Percentiles rank a stretch among this genome's conserved stretches.
Conservation (phyloP, 1,140 invertebrate genomes). For the Drosophila pachea region DNA sequence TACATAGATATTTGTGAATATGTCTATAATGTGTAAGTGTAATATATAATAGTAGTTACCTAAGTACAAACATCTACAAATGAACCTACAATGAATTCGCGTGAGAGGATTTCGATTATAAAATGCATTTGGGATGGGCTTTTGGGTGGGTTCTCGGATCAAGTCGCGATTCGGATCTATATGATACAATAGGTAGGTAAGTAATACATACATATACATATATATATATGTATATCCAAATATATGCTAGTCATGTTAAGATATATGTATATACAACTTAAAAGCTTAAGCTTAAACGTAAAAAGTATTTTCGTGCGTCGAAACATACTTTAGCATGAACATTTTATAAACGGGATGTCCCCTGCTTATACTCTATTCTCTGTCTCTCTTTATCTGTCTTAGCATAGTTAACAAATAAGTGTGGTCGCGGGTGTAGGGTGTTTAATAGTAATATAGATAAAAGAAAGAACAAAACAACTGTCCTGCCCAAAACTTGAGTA, state of each 20-base stretch:
- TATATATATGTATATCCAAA: constrained; percentile 11
- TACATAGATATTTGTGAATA: constrained; percentile 13
- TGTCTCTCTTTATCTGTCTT: background rate
- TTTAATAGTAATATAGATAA: background rate
- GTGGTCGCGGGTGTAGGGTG: background rate
- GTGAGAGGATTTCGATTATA: constrained; percentile 1
- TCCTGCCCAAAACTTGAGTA: background rate
- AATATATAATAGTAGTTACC: constrained; percentile 11
- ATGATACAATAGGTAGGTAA: constrained; percentile 6
- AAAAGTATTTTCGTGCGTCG: background rate
- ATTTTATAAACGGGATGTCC: constrained; percentile 3
- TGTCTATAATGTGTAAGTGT: background rate
- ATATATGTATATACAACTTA: constrained; percentile 58
- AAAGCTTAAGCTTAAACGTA: constrained; percentile 41
- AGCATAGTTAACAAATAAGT: constrained; percentile 28
- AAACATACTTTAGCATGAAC: constrained; percentile 28
- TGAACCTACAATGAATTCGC: too few species aligned
- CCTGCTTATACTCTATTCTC: background rate
- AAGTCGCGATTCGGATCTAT: background rate
- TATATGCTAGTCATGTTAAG: constrained; percentile 2
- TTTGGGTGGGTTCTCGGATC: background rate
- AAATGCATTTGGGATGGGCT: background rate
- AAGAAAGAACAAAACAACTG: constrained; percentile 3
- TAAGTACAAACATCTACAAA: constrained; percentile 38
- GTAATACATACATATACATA: constrained; percentile 4